A percentile compares a stretch with the other conserved stretches of the same genome.
phyloP scores from a whole-genome alignment of 1,140 invertebrate species.

The Centruroides sculpturatus region DNA sequence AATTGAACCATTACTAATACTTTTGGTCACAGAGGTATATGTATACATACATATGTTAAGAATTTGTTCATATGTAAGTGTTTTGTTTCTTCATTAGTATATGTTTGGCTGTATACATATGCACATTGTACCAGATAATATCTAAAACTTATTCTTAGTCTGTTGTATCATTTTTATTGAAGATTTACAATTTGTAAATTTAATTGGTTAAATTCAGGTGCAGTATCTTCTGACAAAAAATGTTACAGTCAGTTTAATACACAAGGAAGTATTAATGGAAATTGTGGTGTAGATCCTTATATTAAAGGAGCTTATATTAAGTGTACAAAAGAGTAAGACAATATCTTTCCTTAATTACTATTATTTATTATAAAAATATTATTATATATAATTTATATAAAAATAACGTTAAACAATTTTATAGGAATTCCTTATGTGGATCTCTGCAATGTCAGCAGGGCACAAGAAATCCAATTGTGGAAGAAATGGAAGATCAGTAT shows the following conservation, averaged over 20 bases:
- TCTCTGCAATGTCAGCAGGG: slow-evolving; percentile 80
- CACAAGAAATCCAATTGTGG: slow-evolving; percentile 53
- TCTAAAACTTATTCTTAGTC: not conserved
- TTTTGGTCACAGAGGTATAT: too few species aligned
- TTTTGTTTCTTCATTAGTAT: too few species aligned
- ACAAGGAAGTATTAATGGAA: slow-evolving; percentile 78
- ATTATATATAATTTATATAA: too few species aligned
- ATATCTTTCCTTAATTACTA: slow-evolving; percentile 21
- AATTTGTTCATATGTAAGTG: too few species aligned
- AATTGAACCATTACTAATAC: too few species aligned
- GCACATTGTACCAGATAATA: not conserved
- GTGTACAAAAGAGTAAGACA: slow-evolving; percentile 69
- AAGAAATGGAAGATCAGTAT: slow-evolving; percentile 60
- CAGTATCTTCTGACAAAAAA: slow-evolving; percentile 55
- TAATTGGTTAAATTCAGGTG: slow-evolving; percentile 32
- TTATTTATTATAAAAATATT: not conserved
- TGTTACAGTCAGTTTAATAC: slow-evolving; percentile 89
- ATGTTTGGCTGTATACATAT: not conserved
- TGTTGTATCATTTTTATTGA: not conserved
- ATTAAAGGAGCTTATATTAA: slow-evolving; percentile 59
- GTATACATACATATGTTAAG: too few species aligned
- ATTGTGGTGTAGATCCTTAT: slow-evolving; percentile 62
- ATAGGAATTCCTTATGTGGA: slow-evolving; percentile 72
- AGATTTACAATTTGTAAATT: not conserved
- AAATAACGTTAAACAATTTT: not conserved